Evolutionary conservation across 2,113 vertebrate species (phyloP).

Genomic region (Neodontobutis hainanensis): DNA sequence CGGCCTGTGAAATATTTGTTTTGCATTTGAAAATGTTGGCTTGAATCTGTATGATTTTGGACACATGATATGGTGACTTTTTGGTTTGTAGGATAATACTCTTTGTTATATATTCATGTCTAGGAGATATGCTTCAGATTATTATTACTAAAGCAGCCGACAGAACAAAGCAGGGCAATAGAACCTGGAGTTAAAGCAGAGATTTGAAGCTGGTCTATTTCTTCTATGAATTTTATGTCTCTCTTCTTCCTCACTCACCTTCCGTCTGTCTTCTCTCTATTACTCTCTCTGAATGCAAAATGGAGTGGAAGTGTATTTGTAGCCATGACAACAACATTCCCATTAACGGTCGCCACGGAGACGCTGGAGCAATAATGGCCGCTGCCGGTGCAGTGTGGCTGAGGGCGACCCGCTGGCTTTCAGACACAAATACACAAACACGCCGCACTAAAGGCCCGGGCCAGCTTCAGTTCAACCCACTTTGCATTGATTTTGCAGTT

Average conservation of each 20-base stretch:
- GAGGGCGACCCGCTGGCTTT: conserved; percentile 52
- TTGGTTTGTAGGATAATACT: too few species aligned
- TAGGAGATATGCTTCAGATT: too few species aligned
- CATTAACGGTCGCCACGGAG: conserved; percentile 67
- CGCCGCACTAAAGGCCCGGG: conserved; percentile 6
- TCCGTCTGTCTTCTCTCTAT: not conserved
- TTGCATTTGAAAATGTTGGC: too few species aligned
- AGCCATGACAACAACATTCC: conserved; percentile 71
- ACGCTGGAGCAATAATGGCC: conserved; percentile 64
- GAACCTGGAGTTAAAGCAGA: too few species aligned
- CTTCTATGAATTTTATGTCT: not conserved
- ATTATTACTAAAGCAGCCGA: too few species aligned
- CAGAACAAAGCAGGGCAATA: too few species aligned
- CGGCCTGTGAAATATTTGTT: too few species aligned
- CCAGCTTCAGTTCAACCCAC: conserved; percentile 57
- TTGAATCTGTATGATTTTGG: too few species aligned
- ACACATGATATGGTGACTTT: too few species aligned
- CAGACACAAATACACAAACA: conserved; percentile 30
- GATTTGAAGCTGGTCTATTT: too few species aligned
- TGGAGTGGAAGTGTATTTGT: conserved; percentile 63
- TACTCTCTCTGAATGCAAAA: conserved; percentile 45
- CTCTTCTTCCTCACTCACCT: not conserved
- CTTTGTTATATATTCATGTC: too few species aligned
- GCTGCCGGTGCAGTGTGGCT: conserved; percentile 62
- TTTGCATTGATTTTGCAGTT: conserved; percentile 78